Evolutionary conservation across 2,797 vertebrate genomes (phyloP).

Genomic region (Coreius guichenoti): DNA sequence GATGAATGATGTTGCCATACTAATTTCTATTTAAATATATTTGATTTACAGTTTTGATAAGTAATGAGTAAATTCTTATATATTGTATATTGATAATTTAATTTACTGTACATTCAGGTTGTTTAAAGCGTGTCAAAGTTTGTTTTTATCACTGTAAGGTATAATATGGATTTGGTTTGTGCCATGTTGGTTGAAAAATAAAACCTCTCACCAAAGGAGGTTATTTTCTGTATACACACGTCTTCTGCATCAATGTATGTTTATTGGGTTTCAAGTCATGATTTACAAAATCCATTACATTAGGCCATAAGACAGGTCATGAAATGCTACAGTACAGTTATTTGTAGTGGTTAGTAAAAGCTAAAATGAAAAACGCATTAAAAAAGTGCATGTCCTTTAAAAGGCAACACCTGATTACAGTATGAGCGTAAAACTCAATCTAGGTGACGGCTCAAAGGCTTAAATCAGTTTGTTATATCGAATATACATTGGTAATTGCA

Average conservation of each 20-base stretch:
- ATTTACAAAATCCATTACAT: constrained; percentile 15
- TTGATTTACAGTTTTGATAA: not conserved
- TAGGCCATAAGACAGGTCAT: not conserved
- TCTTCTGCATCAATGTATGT: not conserved
- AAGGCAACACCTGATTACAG: not conserved
- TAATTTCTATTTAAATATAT: not conserved
- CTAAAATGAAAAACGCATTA: not conserved
- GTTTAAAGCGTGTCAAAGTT: constrained; percentile 2
- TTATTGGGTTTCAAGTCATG: constrained; percentile 43
- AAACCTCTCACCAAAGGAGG: not conserved
- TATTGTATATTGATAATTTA: not conserved
- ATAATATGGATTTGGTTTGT: not conserved
- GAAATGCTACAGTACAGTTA: not conserved
- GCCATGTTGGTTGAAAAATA: not conserved
- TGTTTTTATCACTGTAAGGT: not conserved
- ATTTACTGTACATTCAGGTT: not conserved
- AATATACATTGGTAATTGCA: not conserved
- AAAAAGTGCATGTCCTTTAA: not conserved
- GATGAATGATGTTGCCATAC: constrained; percentile 8
- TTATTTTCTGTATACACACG: not conserved
- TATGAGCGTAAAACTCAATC: not conserved
- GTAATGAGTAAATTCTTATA: not conserved
- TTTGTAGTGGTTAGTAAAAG: constrained; percentile 20
- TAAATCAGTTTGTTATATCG: not conserved
- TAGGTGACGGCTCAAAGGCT: not conserved